Evolutionary conservation across 2,888 invertebrate genomes (phyloP), one percentile per base, ranked within the genome.

Genomic region (Spilarctia lutea): DNA sequence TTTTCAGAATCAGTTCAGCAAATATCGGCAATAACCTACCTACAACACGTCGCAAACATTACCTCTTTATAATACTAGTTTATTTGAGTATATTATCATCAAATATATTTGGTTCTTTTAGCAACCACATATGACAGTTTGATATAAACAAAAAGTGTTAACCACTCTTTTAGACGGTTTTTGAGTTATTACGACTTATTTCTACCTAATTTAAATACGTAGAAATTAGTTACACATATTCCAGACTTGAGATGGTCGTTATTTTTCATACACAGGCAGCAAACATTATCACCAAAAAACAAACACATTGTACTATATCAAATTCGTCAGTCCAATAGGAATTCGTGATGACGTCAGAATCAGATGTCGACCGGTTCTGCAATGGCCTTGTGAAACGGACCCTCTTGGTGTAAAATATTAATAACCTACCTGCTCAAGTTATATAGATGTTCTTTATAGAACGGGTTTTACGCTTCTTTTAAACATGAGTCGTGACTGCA

Each of bases 291-390:
- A n/a, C 35, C 35, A 30, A 60, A 10, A 45, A 63, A 33, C 42
- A 56, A 18, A 35, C 27, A 71, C 42, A 66, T 60, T 56, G 11
- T n/a, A 56, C 52, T 10, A n/a, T 56, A 33, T 6, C 7, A 30
- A 45, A 63, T 70, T 60, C 27, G 63, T 20, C 73, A 33, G 65
- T 74, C 66, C 65, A 72, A 66, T 71, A 70, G 27, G 77, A 77
- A 81, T 85, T 75, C n/a, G 74, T 2, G 42, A 48, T 80, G 79
- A 84, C 81, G 84, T 78, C 75, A 82, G 42, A 74, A 75, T 75
- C 75, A 84, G 71, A 16, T 74, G 75, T 56, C 48, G 71, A 75
- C 83, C 79, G 75, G 85, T 82, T 79, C 39, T 75, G 74, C 77
- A 76, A 65, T 71, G 80, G 75, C 81, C 78, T 84, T 81, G 79